Percentiles rank a stretch among this genome's conserved stretches.
These are phyloP conservation scores for Drusus annulatus DNA, from an alignment of 1,140 invertebrate species.

Conservation along the genomic window DNA sequence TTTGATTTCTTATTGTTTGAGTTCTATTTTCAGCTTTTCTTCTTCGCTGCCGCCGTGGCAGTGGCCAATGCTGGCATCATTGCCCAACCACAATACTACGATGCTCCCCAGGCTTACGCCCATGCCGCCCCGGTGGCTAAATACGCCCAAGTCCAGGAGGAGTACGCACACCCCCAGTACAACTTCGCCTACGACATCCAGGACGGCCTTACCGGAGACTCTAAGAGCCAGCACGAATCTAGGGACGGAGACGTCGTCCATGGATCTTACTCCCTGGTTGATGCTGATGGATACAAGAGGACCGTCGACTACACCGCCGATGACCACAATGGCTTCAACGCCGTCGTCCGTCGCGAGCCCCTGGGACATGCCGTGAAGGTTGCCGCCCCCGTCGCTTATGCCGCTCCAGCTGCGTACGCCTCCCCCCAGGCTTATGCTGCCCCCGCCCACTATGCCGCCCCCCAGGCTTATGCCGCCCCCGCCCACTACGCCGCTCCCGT, in stretches of 20 bases:
- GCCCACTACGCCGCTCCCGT: slow-evolving; percentile 54
- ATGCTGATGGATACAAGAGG: slow-evolving; percentile 67
- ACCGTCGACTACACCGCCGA: slow-evolving; percentile 75
- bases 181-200: slow-evolving; percentile 74
- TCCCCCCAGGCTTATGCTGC: slow-evolving; percentile 59
- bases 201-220: slow-evolving; percentile 75
- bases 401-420: slow-evolving; percentile 59
- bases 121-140: slow-evolving; percentile 56
- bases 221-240: slow-evolving; percentile 71
- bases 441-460: slow-evolving; percentile 60
- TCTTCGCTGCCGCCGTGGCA: slow-evolving; percentile 36
- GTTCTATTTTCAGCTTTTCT: slow-evolving; percentile 27
- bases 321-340: slow-evolving; percentile 71
- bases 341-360: slow-evolving; percentile 66
- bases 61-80: slow-evolving; percentile 50
- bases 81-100: slow-evolving; percentile 26
- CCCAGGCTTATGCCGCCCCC: slow-evolving; percentile 60
- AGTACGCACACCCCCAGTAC: slow-evolving; percentile 71
- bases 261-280: slow-evolving; percentile 71
- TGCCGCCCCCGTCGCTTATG: slow-evolving; percentile 62
- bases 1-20: too few relatives aligned
- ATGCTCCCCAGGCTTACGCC: slow-evolving; percentile 50
- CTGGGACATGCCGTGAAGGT: slow-evolving; percentile 64
- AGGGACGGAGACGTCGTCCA: slow-evolving; percentile 73
- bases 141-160: slow-evolving; percentile 61